Evolutionary conservation across 2,888 invertebrate genomes (phyloP).

Genomic region (Himalopsyche japonica): DNA sequence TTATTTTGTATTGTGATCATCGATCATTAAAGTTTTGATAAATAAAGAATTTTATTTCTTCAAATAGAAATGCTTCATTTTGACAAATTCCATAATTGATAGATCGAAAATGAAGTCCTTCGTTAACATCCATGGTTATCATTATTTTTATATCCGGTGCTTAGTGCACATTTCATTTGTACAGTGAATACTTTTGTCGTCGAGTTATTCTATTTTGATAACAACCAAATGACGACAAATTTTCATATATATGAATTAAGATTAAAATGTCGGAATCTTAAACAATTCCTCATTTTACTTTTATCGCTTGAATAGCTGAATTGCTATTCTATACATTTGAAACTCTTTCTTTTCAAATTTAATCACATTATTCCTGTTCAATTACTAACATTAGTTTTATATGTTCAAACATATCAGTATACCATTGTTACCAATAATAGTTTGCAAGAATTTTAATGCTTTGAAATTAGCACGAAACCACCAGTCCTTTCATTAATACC

Average conservation of each 20-base stretch:
- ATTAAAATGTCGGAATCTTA: neutral
- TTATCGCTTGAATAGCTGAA: neutral
- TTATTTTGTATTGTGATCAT: neutral
- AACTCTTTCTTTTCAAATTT: neutral
- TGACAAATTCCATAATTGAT: neutral
- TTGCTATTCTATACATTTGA: neutral
- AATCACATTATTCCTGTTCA: neutral
- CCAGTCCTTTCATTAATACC: neutral
- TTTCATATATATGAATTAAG: neutral
- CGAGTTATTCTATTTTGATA: neutral
- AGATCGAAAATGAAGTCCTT: neutral
- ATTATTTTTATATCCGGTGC: neutral
- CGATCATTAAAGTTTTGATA: neutral
- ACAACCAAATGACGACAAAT: neutral
- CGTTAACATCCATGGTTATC: neutral
- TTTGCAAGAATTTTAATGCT: neutral
- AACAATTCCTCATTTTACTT: neutral
- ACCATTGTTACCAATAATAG: neutral
- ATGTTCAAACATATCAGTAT: neutral
- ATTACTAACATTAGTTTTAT: neutral
- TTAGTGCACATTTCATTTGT: neutral
- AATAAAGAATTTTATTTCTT: neutral
- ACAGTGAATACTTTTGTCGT: neutral
- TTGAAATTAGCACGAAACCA: neutral
- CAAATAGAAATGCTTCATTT: neutral